Base-by-base conservation (phyloP, 2,113 vertebrate genomes). In the Microtus montanus region DNA sequence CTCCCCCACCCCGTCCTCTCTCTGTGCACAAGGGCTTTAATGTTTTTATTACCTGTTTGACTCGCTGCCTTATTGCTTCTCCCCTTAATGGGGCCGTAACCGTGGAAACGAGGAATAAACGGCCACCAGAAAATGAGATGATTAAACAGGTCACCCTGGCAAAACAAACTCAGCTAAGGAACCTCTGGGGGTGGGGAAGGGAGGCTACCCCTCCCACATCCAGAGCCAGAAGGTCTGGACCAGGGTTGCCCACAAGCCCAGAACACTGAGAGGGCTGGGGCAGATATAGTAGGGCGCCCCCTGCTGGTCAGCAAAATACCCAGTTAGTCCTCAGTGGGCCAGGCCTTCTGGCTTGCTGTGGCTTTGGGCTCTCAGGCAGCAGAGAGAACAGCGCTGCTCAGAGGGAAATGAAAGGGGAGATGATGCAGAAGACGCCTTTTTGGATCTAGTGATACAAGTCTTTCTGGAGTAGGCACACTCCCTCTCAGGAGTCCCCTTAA, bases 31-130 rank as follows among this genome's bases (percentile, higher is more conserved):
- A 99, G 99, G 99, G 99, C 99, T 99, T 99, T 99, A 99, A 99
- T 99, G 99, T 99, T 99, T 99, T 99, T 99, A 99, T 99, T 99
- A 99, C 99, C 99, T 99, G 99, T 99, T 99, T 99, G 99, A 99
- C 99, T 99, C 99, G 98, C 99, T 99, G 99, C 99, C 99, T 99
- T 99, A 99, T 99, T 99, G 99, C 99, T 99, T 99, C 99, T 99
- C 99, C 99, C 99, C 99, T 99, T 99, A 99, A 99, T 99, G 99
- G 99, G 99, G 99, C 99, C 98, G 99, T 99, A 99, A 99, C 99
- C 99, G 99, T 99, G 99, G 99, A 99, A 99, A 99, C 99, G 98
- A 99, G 99, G 99, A 99, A 99, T 99, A 99, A 99, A 99, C 99
- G 99, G 99, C 99, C 99, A 99, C 99, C 99, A 99, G 99, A 99